These are phyloP conservation scores for Troides oblongomaculatus DNA, from an alignment of 2,888 invertebrate species.

Conservation along the genomic window DNA sequence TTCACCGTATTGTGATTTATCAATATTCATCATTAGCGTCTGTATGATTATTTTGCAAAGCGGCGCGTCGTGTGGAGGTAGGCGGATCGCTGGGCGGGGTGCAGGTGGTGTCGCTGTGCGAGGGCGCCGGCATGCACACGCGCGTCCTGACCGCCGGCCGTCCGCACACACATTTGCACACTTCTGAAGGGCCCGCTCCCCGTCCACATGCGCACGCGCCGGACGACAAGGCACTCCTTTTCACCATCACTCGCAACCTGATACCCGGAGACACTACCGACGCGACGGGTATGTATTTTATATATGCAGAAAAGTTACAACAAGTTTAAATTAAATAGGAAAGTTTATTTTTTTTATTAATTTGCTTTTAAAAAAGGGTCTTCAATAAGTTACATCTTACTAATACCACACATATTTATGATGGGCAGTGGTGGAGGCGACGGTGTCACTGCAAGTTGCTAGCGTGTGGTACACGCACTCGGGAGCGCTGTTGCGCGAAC, in stretches of 20 bases:
- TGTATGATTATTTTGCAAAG: conserved; percentile 48
- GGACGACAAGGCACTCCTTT: conserved; percentile 58
- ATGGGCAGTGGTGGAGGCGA: conserved; percentile 51
- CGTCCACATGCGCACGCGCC: conserved; percentile 35
- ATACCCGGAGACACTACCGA: conserved; percentile 39
- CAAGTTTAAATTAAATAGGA: no score
- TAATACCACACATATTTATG: conserved; percentile 5
- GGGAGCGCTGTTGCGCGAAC: conserved; percentile 89
- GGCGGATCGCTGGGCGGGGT: conserved; percentile 95
- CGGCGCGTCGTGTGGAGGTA: conserved; percentile 79
- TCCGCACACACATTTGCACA: conserved; percentile 84
- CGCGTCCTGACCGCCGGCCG: conserved; percentile 91
- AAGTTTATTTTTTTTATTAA: no score
- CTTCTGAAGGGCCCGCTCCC: conserved; percentile 81
- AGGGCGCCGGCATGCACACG: conserved; percentile 85
- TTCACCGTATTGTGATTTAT: no score
- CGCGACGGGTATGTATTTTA: conserved; percentile 44
- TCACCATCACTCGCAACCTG: conserved; percentile 51
- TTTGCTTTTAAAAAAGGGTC: no score
- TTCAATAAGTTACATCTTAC: background rate
- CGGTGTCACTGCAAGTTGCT: conserved; percentile 84
- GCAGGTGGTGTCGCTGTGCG: conserved; percentile 93
- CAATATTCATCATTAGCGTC: background rate
- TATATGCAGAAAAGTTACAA: background rate
- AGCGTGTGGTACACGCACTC: conserved; percentile 97